phyloP scores from a whole-genome alignment of 37 sponge, comb jelly and placozoan species.

The Sycon ciliatum region DNA sequence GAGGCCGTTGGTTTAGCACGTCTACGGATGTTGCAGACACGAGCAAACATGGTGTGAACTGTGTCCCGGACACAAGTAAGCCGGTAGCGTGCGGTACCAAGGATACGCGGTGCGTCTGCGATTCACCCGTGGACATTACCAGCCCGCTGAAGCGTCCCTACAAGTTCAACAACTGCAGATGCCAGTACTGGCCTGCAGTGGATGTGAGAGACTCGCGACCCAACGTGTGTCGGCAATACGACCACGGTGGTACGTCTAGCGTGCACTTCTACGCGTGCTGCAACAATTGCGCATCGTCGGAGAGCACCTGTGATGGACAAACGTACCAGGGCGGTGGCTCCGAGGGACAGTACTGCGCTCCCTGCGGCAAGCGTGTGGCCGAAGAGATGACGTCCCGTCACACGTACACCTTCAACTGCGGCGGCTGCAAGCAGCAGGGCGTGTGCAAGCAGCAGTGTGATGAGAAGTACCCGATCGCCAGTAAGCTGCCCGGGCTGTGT shows the following conservation, averaged over 20 bases:
- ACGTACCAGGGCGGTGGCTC: neutral
- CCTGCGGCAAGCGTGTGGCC: neutral
- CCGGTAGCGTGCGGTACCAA: neutral
- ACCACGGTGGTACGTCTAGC: neutral
- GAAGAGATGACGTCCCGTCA: neutral
- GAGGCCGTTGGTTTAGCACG: neutral
- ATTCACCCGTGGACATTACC: no score
- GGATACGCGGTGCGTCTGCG: neutral
- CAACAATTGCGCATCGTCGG: neutral
- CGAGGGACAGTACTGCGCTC: neutral
- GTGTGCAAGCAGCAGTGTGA: neutral
- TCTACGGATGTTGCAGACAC: neutral
- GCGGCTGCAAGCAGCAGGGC: neutral
- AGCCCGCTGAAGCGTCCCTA: neutral
- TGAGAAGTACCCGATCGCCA: neutral
- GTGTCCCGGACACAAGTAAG: neutral
- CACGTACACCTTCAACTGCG: neutral
- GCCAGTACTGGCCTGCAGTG: neutral
- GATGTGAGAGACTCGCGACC: neutral
- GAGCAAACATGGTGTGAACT: neutral
- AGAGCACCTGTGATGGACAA: neutral
- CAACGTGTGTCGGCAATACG: neutral
- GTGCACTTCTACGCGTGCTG: neutral
- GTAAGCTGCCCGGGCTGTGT: neutral
- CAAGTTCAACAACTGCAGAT: neutral